A percentile compares a stretch with the other conserved stretches of the same genome.
These are phyloP conservation scores for Bovichtus diacanthus DNA, from an alignment of 2,797 vertebrate species.

Conservation along the genomic window DNA sequence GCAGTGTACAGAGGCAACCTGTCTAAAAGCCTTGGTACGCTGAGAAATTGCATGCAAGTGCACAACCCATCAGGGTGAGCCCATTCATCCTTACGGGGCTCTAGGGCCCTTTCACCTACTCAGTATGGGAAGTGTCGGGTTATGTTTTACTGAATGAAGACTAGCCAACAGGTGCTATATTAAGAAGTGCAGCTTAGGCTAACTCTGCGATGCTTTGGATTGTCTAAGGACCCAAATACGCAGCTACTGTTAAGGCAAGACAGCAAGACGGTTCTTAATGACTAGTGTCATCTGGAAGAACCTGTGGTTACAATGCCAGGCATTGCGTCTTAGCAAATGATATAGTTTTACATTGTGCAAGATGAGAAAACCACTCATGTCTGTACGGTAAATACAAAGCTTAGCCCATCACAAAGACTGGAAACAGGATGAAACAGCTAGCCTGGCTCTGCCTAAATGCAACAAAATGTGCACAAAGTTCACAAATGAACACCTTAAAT, in stretches of 20 bases:
- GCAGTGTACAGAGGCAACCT: constrained; percentile 3
- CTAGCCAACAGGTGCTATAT: neutral
- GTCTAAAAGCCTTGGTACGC: neutral
- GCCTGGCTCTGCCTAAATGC: neutral
- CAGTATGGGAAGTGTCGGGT: neutral
- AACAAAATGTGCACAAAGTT: neutral
- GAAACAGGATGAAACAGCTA: neutral
- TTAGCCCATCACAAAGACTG: neutral
- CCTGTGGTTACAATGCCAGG: neutral
- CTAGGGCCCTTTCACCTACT: constrained; percentile 23
- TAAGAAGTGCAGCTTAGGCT: neutral
- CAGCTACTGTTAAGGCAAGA: neutral
- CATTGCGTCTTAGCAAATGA: neutral
- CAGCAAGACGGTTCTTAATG: neutral
- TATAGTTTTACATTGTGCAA: neutral
- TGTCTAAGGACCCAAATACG: neutral
- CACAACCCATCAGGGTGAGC: neutral
- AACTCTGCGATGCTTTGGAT: neutral
- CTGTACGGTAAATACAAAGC: neutral
- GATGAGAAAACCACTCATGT: neutral
- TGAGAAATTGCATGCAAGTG: constrained; percentile 20
- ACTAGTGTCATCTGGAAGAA: neutral
- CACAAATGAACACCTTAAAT: neutral
- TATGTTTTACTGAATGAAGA: constrained; percentile 16
- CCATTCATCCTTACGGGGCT: constrained; percentile 15